Conservation (phyloP, 2,113 vertebrate genomes). For the Oryzias melastigma region DNA sequence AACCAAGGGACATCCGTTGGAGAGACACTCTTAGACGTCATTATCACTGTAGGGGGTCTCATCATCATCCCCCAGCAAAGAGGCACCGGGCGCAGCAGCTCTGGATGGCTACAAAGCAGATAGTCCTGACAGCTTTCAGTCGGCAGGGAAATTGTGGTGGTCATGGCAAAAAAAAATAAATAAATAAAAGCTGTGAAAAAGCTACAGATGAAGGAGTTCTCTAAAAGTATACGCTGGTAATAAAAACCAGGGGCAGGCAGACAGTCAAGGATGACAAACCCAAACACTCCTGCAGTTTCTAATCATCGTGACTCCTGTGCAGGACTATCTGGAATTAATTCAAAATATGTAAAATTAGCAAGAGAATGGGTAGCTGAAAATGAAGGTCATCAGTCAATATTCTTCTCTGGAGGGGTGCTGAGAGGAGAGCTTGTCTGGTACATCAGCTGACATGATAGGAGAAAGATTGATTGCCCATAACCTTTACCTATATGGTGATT, state of each 20-base stretch:
- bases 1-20: conserved; percentile 56
- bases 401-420: conserved; percentile 30
- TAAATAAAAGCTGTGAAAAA: conserved; percentile 4
- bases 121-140: conserved; percentile 47
- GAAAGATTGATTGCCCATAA: conserved; percentile 15
- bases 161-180: conserved; percentile 28
- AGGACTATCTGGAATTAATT: conserved; percentile 62
- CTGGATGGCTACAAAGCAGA: conserved; percentile 32
- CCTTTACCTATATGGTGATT: neutral
- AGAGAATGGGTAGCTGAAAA: conserved; percentile 57
- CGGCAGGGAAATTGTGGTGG: conserved; percentile 58
- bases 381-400: conserved; percentile 70
- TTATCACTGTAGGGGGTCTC: conserved; percentile 59
- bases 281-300: conserved; percentile 26
- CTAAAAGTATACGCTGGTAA: neutral
- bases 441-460: conserved; percentile 24
- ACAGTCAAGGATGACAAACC: conserved; percentile 3
- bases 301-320: conserved; percentile 38
- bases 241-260: conserved; percentile 3
- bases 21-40: conserved; percentile 59
- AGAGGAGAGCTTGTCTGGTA: conserved; percentile 20
- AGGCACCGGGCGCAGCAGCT: conserved; percentile 15
- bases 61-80: conserved; percentile 47
- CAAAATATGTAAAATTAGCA: conserved; percentile 65
- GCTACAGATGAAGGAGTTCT: neutral